Evolutionary conservation across 2,888 invertebrate genomes (phyloP).

Genomic region (Tipula helvola): DNA sequence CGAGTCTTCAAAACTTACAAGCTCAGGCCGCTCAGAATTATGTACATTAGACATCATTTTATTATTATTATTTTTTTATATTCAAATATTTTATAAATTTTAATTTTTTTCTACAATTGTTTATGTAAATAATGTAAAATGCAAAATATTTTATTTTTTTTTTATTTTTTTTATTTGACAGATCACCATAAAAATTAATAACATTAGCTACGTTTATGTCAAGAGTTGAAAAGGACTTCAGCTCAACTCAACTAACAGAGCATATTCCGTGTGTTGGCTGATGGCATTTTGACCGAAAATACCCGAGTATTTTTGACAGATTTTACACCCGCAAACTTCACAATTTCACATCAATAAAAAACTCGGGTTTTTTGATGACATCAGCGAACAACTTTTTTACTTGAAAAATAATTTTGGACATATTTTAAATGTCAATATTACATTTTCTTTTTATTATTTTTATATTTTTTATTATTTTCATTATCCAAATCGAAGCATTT

Average conservation of each 20-base stretch:
- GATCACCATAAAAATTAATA: neutral
- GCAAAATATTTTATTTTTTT: neutral
- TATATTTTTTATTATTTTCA: too few relatives aligned
- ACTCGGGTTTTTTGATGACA: too few relatives aligned
- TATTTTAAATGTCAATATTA: too few relatives aligned
- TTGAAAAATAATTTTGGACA: too few relatives aligned
- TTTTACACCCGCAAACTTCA: too few relatives aligned
- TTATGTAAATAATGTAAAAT: neutral
- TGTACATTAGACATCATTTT: neutral
- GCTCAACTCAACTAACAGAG: neutral
- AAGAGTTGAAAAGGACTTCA: neutral
- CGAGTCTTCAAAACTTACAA: neutral
- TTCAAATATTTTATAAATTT: neutral
- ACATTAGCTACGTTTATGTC: neutral
- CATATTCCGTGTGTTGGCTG: too few relatives aligned
- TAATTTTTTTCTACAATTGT: neutral
- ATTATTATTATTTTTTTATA: neutral
- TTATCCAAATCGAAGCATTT: too few relatives aligned
- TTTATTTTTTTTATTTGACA: neutral
- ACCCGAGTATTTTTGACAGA: too few relatives aligned
- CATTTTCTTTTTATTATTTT: too few relatives aligned
- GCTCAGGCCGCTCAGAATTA: neutral
- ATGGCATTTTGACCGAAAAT: too few relatives aligned
- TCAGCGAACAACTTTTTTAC: too few relatives aligned
- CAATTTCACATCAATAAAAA: too few relatives aligned